Evolutionary conservation across 2,113 vertebrate species (phyloP), one percentile per base, ranked within the genome.

Genomic region (Rhinolophus sinicus): DNA sequence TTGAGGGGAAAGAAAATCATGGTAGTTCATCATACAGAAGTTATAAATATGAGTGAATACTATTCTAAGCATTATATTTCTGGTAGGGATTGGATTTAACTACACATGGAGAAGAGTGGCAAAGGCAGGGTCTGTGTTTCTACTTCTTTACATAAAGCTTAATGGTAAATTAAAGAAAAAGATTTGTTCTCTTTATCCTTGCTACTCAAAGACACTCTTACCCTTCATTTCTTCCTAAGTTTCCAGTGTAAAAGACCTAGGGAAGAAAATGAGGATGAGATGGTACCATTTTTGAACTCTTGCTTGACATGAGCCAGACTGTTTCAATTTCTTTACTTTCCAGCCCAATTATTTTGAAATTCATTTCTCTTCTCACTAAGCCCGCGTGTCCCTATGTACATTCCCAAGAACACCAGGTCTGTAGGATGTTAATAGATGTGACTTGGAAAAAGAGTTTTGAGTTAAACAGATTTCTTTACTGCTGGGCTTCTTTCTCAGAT

Each of bases 241-340:
- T 75, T 3, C 67, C 8, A 56, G 82, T 18, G 12, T 50, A 56
- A 85, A 92, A 95, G 58, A 89, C 77, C 30, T 73, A 91, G 40
- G 77, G 67, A 87, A 91, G 90, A 72, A 93, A 95, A 93, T 82
- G 90, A 93, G 88, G 94, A 93, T 89, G 87, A 95, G 67, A 69
- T 44, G 40, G 60, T 87, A 13, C 69, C 85, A 35, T 93, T 93
- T 96, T 80, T 95, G 96, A 96, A 91, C 94, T 94, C 86, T 91
- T 94, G 81, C 69, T 97, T 97, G 96, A 97, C 56, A 75, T 19
- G 64, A 93, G 58, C 87, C 76, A 65, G 40, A 88, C 38, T 83
- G 8, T 96, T 97, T 96, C 78, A 76, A 96, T 96, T 97, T 97
- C 85, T 96, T 98, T 96, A 96, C 86, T 97, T 96, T 92, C 94